Evolutionary conservation across 1,140 invertebrate species (phyloP), one percentile per base, ranked within the genome.

Genomic region (Eurosta solidaginis): DNA sequence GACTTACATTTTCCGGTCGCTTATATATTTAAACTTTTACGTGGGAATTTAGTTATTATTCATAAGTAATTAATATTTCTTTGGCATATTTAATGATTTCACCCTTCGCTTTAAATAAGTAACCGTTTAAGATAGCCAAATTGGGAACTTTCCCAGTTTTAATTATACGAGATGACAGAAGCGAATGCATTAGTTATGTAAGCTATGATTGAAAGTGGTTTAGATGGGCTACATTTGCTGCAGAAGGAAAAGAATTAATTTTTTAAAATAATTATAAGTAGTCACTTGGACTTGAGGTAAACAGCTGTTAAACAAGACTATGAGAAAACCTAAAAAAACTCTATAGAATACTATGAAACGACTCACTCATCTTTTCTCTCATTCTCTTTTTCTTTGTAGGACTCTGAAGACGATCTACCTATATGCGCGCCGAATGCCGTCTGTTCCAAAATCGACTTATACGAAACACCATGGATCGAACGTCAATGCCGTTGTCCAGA

Each of bases 371-470:
- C 29, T 2, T 25, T n/a, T 36, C 7, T n/a, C n/a, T 44, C n/a
- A 74, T 77, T 17, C 1, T 5, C 40, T 14, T 36, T 36, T 47
- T 68, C 27, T 49, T 59, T 91, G 33, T 89, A 96, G 95, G 91
- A 91, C 54, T 93, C 92, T 0, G 96, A 97, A 84, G 91, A 93
- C 20, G 94, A 96, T 82, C 87, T 97, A 45, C 95, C 95, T 3
- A 91, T 92, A 81, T 97, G 96, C 86, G 90, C 92, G 50, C 90
- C 93, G 27, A 91, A 92, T 82, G 92, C 94, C 52, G 95, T 97
- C 14, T 97, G 95, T 90, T 96, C 94, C 82, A 96, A 96, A 88
- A 92, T 97, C 49, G 95, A 97, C 89, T 89, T 95, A 29, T 97
- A 97, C 85, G 93, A 94, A 77, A 90, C 91, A 29, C 95, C 95